Evolutionary conservation across 1,140 invertebrate genomes (phyloP).

Genomic region (Mycetomoellerius zeteki): DNA sequence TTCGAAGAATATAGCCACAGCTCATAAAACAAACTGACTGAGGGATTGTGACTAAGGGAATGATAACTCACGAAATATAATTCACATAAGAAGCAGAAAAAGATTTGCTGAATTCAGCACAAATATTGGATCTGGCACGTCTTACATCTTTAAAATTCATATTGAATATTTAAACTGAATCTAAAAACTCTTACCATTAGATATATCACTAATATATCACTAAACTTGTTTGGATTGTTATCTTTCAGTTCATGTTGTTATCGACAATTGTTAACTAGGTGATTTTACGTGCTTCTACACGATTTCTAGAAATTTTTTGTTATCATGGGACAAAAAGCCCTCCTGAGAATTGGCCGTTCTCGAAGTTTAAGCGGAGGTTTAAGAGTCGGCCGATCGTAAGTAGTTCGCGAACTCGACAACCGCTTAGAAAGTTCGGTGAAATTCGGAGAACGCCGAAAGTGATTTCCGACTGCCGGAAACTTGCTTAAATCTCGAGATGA

Average conservation of each 20-base stretch:
- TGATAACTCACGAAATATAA: constrained; percentile 50
- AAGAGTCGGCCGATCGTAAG: constrained; percentile 63
- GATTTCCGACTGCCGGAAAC: constrained; percentile 57
- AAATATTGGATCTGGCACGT: constrained; percentile 28
- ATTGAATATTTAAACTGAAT: not conserved
- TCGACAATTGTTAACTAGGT: constrained; percentile 13
- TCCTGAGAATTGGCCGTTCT: constrained; percentile 25
- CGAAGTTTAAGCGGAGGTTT: constrained; percentile 61
- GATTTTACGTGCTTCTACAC: constrained; percentile 24
- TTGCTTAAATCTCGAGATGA: constrained; percentile 64
- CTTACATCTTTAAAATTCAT: not conserved
- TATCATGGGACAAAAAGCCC: constrained; percentile 26
- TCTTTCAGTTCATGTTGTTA: not conserved
- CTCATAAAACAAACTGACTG: constrained; percentile 53
- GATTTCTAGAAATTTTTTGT: constrained; percentile 27
- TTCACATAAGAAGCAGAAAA: constrained; percentile 2
- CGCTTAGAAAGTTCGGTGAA: constrained; percentile 60
- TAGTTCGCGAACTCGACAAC: constrained; percentile 64
- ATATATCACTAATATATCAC: not conserved
- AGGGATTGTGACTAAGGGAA: constrained; percentile 39
- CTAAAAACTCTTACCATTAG: not conserved
- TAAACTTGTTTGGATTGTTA: not conserved
- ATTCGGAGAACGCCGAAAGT: constrained; percentile 51
- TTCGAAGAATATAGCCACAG: constrained; percentile 38
- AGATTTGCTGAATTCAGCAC: constrained; percentile 3